Evolutionary conservation across 2,113 vertebrate genomes (phyloP).

Genomic region (Regulus satrapa): DNA sequence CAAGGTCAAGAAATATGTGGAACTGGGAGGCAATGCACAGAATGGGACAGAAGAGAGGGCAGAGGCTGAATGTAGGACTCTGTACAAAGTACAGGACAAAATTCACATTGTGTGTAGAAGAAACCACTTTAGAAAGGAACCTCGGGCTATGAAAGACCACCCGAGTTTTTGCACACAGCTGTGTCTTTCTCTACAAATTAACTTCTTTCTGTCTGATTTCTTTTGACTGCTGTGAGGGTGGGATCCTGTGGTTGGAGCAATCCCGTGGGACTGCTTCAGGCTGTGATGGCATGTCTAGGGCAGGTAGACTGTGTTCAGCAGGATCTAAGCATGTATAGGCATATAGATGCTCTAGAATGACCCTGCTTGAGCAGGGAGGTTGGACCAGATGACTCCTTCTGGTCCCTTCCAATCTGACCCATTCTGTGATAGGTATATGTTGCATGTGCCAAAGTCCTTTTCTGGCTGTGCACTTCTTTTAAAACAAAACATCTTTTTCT

Average conservation of each 20-base stretch:
- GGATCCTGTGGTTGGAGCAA: neutral
- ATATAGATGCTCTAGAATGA: neutral
- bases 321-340: neutral
- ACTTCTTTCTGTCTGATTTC: neutral
- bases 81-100: neutral
- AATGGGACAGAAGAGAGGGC: neutral
- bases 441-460: neutral
- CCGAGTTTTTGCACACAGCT: neutral
- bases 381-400: neutral
- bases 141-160: neutral
- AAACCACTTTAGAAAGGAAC: neutral
- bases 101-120: neutral
- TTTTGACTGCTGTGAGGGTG: neutral
- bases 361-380: neutral
- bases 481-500: neutral
- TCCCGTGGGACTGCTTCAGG: neutral
- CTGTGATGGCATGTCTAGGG: neutral
- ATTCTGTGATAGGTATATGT: neutral
- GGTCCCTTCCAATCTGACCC: neutral
- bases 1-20: rapidly evolving
- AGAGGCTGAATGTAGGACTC: neutral
- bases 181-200: neutral
- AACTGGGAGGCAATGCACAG: neutral
- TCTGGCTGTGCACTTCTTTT: neutral
- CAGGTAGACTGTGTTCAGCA: neutral